Evolutionary conservation across 2,888 invertebrate species (phyloP).

Genomic region (Tuta absoluta): DNA sequence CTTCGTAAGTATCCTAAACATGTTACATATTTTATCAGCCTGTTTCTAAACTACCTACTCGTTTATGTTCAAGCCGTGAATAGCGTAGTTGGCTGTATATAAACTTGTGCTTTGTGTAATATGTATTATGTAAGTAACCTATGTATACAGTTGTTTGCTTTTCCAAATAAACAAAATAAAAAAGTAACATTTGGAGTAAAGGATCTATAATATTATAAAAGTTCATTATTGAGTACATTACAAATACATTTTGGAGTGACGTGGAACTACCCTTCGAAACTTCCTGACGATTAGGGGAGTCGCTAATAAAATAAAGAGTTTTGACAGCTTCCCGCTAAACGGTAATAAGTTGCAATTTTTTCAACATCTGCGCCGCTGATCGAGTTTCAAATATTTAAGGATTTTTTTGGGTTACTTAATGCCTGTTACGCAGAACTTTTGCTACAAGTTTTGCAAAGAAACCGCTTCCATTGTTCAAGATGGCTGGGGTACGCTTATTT

Average conservation of each 20-base stretch:
- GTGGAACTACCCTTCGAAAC: background rate
- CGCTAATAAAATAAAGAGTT: slow-evolving; percentile 12
- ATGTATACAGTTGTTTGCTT: no score
- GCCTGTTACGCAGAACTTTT: background rate
- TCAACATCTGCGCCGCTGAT: slow-evolving; percentile 8
- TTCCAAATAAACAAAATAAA: no score
- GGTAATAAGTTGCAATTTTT: slow-evolving; percentile 18
- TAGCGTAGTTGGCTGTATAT: no score
- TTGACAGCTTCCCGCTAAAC: slow-evolving; percentile 11
- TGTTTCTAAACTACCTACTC: no score
- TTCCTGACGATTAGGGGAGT: slow-evolving; percentile 3
- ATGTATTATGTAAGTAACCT: no score
- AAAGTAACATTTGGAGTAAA: no score
- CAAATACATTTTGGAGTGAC: background rate
- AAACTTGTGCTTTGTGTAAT: no score
- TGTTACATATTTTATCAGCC: no score
- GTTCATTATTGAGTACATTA: no score
- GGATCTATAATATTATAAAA: no score
- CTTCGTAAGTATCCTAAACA: no score
- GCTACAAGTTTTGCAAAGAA: background rate
- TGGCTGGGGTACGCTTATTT: background rate
- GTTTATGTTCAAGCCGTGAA: no score
- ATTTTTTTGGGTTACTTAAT: background rate
- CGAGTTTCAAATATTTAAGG: slow-evolving; percentile 2
- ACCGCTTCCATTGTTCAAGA: background rate